phyloP scores from a whole-genome alignment of 2,113 vertebrate genomes.

The Pelvicachromis taeniatus region DNA sequence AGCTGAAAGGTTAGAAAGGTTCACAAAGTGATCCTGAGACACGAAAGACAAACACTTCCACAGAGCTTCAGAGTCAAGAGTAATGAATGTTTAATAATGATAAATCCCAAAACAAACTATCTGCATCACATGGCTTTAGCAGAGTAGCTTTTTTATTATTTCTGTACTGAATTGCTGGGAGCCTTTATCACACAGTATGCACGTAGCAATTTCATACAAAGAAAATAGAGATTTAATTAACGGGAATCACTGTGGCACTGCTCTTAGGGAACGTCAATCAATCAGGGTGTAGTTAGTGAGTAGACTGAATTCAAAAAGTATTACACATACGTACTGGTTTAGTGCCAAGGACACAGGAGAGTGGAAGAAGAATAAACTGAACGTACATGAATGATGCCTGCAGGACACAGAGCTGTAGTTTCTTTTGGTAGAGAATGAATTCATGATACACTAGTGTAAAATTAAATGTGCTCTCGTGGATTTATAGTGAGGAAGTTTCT shows the following conservation, averaged over 20 bases:
- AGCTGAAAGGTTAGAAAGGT: background rate
- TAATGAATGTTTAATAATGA: constrained; percentile 20
- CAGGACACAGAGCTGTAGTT: background rate
- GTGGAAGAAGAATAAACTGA: background rate
- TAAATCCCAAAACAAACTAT: constrained; percentile 29
- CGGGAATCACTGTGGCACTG: background rate
- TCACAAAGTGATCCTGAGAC: constrained; percentile 6
- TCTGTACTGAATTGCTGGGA: background rate
- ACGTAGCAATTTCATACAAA: background rate
- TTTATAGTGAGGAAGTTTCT: background rate
- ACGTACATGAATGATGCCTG: background rate
- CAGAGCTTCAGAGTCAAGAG: background rate
- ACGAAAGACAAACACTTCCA: constrained; percentile 32
- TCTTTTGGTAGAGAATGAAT: background rate
- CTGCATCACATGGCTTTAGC: background rate
- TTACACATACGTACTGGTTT: background rate
- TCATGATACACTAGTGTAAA: background rate
- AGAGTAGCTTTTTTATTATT: background rate
- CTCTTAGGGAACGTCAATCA: background rate
- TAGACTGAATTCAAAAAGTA: background rate
- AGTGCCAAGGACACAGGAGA: background rate
- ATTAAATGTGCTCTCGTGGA: background rate
- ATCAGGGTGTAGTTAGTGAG: background rate
- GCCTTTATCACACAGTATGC: background rate
- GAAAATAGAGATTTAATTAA: background rate